Conservation (phyloP, 1,140 invertebrate genomes). For the Artemia franciscana region DNA sequence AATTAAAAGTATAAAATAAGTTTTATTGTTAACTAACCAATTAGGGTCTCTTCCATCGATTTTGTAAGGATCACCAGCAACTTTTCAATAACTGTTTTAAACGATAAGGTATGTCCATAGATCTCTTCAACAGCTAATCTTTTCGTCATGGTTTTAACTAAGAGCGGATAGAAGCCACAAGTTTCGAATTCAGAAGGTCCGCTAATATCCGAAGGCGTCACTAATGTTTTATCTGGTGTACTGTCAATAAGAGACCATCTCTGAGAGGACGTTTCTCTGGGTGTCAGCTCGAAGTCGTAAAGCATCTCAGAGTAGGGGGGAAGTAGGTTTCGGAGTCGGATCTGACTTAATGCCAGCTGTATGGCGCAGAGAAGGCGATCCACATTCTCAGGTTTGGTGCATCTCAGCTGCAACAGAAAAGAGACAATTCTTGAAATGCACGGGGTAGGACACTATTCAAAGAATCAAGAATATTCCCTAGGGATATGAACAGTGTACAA, state of each 20-base stretch:
- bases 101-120: constrained; percentile 31
- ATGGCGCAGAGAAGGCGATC: constrained; percentile 1
- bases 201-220: constrained; percentile 10
- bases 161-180: constrained; percentile 8
- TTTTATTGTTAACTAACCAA: constrained; percentile 31
- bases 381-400: too few relatives aligned
- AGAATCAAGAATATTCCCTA: too few relatives aligned
- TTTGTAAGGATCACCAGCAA: constrained; percentile 54
- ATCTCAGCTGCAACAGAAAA: too few relatives aligned
- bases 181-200: constrained; percentile 8
- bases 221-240: background rate
- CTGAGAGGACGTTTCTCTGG: background rate
- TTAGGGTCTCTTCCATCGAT: constrained; percentile 42
- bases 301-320: background rate
- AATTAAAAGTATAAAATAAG: too few relatives aligned
- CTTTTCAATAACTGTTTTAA: constrained; percentile 58
- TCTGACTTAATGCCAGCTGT: background rate
- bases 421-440: too few relatives aligned
- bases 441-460: too few relatives aligned
- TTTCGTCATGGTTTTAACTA: constrained; percentile 12
- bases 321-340: background rate
- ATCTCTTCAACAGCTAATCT: constrained; percentile 10
- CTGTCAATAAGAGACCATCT: background rate
- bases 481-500: too few relatives aligned
- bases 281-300: background rate